Conservation (phyloP, 2,113 vertebrate genomes). For the Dissostichus mawsoni region DNA sequence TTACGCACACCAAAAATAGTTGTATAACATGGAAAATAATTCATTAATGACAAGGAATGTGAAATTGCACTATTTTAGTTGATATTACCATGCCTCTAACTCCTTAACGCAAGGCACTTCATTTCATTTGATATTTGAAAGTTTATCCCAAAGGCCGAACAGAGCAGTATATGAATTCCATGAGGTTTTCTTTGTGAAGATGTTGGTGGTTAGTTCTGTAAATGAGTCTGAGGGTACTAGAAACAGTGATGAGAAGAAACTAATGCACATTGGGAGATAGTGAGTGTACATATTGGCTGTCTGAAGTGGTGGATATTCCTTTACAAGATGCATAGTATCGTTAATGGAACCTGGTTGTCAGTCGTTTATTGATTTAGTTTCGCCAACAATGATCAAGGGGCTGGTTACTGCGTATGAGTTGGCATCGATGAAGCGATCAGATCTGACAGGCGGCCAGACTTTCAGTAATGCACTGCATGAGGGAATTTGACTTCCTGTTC, state of each 20-base stretch:
- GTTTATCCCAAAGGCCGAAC: slow-evolving; percentile 47
- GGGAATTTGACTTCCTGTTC: slow-evolving; percentile 53
- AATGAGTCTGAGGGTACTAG: slow-evolving; percentile 34
- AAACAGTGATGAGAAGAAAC: slow-evolving; percentile 53
- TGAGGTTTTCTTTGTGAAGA: slow-evolving; percentile 31
- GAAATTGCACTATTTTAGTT: slow-evolving; percentile 80
- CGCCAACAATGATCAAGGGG: slow-evolving; percentile 69
- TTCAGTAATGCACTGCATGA: slow-evolving; percentile 52
- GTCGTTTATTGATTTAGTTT: slow-evolving; percentile 5
- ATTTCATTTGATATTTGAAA: slow-evolving; percentile 42
- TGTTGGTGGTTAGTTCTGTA: slow-evolving; percentile 29
- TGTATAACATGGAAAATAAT: slow-evolving; percentile 52
- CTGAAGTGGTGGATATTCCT: slow-evolving; percentile 43
- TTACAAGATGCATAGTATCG: slow-evolving; percentile 39
- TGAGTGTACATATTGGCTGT: slow-evolving; percentile 22
- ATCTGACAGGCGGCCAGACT: slow-evolving; percentile 43
- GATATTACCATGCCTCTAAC: slow-evolving; percentile 57
- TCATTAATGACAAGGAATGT: slow-evolving; percentile 78
- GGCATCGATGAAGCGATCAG: slow-evolving; percentile 38
- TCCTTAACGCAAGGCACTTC: slow-evolving; percentile 55
- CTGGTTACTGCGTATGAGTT: slow-evolving; percentile 68
- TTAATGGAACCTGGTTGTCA: slow-evolving; percentile 34
- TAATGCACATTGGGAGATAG: slow-evolving; percentile 10
- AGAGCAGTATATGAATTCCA: slow-evolving; percentile 37
- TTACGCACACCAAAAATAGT: slow-evolving; percentile 70